Evolutionary conservation across 2,113 vertebrate genomes (phyloP).

Genomic region (Paramormyrops kingsleyae): DNA sequence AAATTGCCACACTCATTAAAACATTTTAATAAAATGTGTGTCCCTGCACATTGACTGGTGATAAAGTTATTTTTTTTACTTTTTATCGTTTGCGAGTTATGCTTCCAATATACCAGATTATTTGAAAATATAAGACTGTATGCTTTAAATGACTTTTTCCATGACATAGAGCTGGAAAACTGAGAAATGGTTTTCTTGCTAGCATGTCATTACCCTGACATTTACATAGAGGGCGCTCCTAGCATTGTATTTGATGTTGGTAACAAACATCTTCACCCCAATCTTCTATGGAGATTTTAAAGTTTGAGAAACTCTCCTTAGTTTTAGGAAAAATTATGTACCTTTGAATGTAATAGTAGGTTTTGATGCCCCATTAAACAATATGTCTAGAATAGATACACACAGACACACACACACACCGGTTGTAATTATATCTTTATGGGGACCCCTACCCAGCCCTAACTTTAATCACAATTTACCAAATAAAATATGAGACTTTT

Average conservation of each 20-base stretch:
- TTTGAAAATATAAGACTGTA: not conserved
- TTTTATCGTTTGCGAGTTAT: not conserved
- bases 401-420: not conserved
- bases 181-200: not conserved
- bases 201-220: not conserved
- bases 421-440: too few species aligned
- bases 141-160: not conserved
- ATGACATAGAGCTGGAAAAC: not conserved
- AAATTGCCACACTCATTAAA: not conserved
- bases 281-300: not conserved
- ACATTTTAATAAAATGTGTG: not conserved
- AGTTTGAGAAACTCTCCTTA: not conserved
- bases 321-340: not conserved
- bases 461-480: too few species aligned
- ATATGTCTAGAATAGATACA: not conserved
- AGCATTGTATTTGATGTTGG: not conserved
- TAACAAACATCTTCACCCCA: not conserved
- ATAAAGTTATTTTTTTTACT: not conserved
- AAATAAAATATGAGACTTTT: too few species aligned
- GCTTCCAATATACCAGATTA: not conserved
- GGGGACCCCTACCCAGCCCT: too few species aligned
- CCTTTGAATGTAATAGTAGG: not conserved
- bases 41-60: not conserved
- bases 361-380: not conserved
- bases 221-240: conserved; percentile 11